These are phyloP conservation scores for Agonopterix arenella DNA, from an alignment of 2,888 invertebrate species.

Conservation along the genomic window DNA sequence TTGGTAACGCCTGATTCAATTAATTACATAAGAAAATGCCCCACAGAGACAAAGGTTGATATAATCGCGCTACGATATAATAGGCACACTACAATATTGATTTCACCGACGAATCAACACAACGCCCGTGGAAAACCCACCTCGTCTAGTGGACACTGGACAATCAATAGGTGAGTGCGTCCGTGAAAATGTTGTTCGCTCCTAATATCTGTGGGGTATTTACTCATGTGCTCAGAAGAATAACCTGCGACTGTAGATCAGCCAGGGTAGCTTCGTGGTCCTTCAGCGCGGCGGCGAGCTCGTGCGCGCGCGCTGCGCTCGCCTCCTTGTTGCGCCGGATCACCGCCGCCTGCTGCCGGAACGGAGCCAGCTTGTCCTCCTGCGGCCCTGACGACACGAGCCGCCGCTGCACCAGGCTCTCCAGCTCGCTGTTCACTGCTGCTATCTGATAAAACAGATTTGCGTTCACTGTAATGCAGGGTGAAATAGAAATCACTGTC, in stretches of 20 bases:
- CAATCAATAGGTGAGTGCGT: background rate
- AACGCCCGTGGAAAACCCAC: too few species aligned
- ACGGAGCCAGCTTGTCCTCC: conserved; percentile 87
- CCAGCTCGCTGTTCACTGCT: conserved; percentile 78
- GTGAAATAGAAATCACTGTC: too few species aligned
- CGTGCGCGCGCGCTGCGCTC: conserved; percentile 82
- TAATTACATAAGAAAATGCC: too few species aligned
- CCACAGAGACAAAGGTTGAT: too few species aligned
- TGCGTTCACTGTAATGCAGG: too few species aligned
- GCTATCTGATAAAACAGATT: conserved; percentile 74
- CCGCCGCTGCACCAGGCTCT: conserved; percentile 83
- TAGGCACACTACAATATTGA: too few species aligned
- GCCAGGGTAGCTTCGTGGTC: conserved; percentile 79
- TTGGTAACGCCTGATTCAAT: too few species aligned
- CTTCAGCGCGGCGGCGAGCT: conserved; percentile 78
- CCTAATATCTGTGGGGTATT: background rate
- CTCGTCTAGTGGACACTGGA: too few species aligned
- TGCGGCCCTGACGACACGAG: conserved; percentile 79
- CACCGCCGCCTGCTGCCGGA: conserved; percentile 89
- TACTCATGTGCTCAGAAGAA: background rate
- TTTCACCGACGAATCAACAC: too few species aligned
- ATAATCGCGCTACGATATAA: too few species aligned
- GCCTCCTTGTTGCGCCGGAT: conserved; percentile 88
- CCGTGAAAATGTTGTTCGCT: background rate
- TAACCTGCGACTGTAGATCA: conserved; percentile 71